phyloP scores from a whole-genome alignment of 2,113 vertebrate species.

The Opisthocomus hoazin region DNA sequence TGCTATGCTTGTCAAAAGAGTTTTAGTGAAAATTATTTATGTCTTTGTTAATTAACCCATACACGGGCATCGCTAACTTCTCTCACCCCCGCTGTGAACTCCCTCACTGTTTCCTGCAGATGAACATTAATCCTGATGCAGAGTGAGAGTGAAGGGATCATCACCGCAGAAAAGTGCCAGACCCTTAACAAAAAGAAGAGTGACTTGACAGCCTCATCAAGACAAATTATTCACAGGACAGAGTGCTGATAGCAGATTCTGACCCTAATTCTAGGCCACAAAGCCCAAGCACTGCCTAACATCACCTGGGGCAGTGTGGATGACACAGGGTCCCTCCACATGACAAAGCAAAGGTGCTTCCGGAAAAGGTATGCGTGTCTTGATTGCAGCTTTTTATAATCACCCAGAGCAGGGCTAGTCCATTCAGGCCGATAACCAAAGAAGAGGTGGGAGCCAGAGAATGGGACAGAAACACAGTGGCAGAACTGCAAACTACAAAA shows the following conservation, averaged over 20 bases:
- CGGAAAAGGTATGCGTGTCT: neutral
- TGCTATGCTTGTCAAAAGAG: neutral
- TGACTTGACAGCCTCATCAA: neutral
- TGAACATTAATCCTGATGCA: neutral
- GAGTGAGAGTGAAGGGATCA: neutral
- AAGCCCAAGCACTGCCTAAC: neutral
- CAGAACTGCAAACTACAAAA: neutral
- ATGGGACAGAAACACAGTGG: rapidly evolving
- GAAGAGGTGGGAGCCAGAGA: neutral
- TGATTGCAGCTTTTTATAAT: neutral
- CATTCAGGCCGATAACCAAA: rapidly evolving
- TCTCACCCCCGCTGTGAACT: neutral
- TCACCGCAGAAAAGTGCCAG: rapidly evolving
- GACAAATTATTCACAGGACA: neutral
- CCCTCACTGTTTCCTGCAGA: neutral
- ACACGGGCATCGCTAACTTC: too few species aligned
- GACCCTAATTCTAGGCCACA: neutral
- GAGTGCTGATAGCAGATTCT: neutral
- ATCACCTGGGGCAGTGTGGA: neutral
- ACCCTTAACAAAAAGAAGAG: neutral
- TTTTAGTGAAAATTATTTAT: neutral
- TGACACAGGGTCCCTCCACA: neutral
- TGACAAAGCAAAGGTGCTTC: neutral
- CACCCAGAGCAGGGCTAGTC: neutral
- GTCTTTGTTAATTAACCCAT: neutral